Evolutionary conservation across 2,888 invertebrate species (phyloP).

Genomic region (Trichogramma dendrolimi): DNA sequence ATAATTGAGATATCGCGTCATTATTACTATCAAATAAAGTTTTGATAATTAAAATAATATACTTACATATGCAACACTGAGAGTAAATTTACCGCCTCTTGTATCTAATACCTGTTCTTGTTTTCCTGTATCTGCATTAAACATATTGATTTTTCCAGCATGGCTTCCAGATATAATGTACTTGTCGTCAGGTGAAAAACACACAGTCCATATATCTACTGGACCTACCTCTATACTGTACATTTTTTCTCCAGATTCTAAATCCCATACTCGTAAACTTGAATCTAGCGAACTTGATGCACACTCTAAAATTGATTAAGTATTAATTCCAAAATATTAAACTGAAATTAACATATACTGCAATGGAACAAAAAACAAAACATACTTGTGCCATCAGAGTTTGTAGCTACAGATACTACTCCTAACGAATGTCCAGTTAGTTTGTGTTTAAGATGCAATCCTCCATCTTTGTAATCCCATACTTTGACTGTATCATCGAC

Average conservation of each 20-base stretch:
- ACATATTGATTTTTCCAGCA: constrained; percentile 89
- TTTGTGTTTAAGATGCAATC: constrained; percentile 72
- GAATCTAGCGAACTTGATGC: constrained; percentile 94
- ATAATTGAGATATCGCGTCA: not conserved
- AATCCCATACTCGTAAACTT: constrained; percentile 86
- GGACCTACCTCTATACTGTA: constrained; percentile 86
- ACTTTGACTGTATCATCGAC: constrained; percentile 91
- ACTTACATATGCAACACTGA: constrained; percentile 93
- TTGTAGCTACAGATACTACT: constrained; percentile 90
- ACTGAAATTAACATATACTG: constrained; percentile 1
- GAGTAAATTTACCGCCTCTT: constrained; percentile 84
- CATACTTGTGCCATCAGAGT: constrained; percentile 83
- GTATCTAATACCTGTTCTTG: constrained; percentile 88
- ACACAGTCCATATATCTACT: constrained; percentile 93
- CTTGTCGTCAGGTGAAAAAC: constrained; percentile 90
- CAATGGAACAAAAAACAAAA: constrained; percentile 19
- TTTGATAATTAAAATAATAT: not conserved
- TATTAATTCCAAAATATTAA: not conserved
- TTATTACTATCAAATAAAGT: constrained; percentile 13
- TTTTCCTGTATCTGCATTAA: constrained; percentile 84
- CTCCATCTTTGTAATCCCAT: constrained; percentile 75
- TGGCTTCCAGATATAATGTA: constrained; percentile 91
- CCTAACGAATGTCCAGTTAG: constrained; percentile 91
- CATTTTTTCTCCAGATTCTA: constrained; percentile 78
- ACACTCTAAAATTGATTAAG: constrained; percentile 59